phyloP scores from a whole-genome alignment of 2,113 vertebrate species.

The Machaerirhynchus nigripectus region DNA sequence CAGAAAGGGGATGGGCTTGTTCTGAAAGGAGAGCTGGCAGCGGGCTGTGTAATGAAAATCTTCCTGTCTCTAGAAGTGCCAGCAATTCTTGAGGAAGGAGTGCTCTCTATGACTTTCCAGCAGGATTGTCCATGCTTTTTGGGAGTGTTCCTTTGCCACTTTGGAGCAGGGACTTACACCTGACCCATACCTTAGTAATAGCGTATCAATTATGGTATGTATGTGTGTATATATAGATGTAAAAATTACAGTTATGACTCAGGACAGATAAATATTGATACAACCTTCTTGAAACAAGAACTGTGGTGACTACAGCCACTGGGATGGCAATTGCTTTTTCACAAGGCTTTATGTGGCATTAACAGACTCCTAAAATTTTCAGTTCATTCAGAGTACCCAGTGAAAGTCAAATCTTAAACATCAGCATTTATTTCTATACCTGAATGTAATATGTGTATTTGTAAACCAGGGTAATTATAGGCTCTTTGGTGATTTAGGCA shows the following conservation, averaged over 20 bases:
- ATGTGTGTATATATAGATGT: rapidly evolving
- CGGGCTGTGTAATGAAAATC: constrained; percentile 28
- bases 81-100: not conserved
- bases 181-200: not conserved
- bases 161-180: not conserved
- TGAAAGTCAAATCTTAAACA: not conserved
- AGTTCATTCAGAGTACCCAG: not conserved
- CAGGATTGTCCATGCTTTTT: not conserved
- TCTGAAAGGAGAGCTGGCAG: constrained; percentile 26
- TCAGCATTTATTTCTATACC: not conserved
- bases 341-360: not conserved
- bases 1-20: constrained; percentile 49
- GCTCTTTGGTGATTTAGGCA: not conserved
- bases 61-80: not conserved
- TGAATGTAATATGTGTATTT: not conserved
- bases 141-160: not conserved
- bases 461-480: not conserved
- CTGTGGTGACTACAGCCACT: not conserved
- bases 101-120: not conserved
- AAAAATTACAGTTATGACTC: not conserved
- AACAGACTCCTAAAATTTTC: not conserved
- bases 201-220: rapidly evolving
- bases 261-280: not conserved
- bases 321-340: not conserved
- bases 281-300: not conserved